Base-by-base conservation (phyloP, 2,113 vertebrate genomes). In the Zapus hudsonius region DNA sequence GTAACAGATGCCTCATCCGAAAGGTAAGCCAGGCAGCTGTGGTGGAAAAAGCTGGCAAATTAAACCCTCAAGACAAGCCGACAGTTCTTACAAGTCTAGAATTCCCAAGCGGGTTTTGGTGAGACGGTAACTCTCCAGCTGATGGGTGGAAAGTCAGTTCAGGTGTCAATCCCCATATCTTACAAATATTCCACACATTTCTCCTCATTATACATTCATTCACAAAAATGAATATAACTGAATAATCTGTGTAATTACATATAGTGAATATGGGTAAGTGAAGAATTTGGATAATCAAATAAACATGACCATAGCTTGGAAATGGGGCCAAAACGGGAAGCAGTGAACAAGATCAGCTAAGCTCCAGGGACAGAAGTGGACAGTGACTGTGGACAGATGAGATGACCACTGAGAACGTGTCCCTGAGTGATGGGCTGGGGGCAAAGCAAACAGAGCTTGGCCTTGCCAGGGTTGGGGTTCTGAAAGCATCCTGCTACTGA, bases 271-370 rank as follows among this genome's bases (percentile, higher is more conserved):
- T 2, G 22, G 69, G 12, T 79, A 82, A 89, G 40, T 61, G 29
- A 85, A 73, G 23, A 91, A 52, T 84, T 12, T 92, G 3, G 69
- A 23, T 69, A 75, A 88, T 70, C 47, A 87, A 75, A 69, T 74
- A 83, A 79, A 57, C 16, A 38, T 25, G 20, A 5, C 29, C 17
- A 2, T 33, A 22, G 66, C 29, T 25, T 27, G 87, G 57, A 89
- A 85, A 69, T 36, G 15, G 22, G 81, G 25, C 9, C 33, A 52
- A 73, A 89, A 82, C 89, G 36, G 73, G 73, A 74, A 92, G 47
- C 3, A 22, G 11, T 33, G 66, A 63, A 23, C 27, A 70, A 75
- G 8, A 36, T 38, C 57, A 47, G 0, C 7, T 52, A 23, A 38
- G n/a, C 19, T 70, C 66, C 57, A 31, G 11, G 20, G 47, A n/a